Evolutionary conservation across 2,888 invertebrate genomes (phyloP), one percentile per base, ranked within the genome.

Genomic region (Meteorus cinctellus): DNA sequence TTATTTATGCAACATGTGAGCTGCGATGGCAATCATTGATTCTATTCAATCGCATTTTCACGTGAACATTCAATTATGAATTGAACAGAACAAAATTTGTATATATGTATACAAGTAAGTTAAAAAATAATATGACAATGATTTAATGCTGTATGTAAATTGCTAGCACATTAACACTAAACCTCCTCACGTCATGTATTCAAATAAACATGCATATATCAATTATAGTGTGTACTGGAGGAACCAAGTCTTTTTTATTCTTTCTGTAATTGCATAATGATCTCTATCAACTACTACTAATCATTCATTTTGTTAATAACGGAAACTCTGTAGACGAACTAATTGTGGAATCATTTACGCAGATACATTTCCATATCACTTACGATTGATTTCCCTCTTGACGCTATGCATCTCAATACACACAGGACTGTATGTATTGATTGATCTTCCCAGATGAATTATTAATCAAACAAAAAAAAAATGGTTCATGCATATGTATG

Each of bases 61-160:
- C 48, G 16, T 19, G 6, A n/a, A 55, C 10, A 55, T 55, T 55
- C 2, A 24, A 55, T 19, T 19, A 19, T 55, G 5, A 55, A 55
- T 8, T 19, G 2, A 55, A 55, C 19, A 55, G 19, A 55, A n/a
- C n/a, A 55, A 19, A 48, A 48, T 4, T 55, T 55, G 55, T 55
- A 55, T 55, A 55, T 55, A 55, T 55, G 55, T 55, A 55, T 55
- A 19, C 55, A 55, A 4, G 19, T 55, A 55, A 55, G 10, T 24
- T 55, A 55, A 6, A 51, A 55, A 19, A 55, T 55, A 19, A 19
- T 19, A 24, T 8, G 19, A 19, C n/a, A 19, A 55, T 41, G 41
- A 41, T 12, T 19, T 8, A 19, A 51, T 51, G 16, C 51, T 51
- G 51, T 19, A 8, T 24, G 55, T 24, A 55, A n/a, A 55, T 55